phyloP scores from a whole-genome alignment of 2,888 invertebrate species.

The Liposcelis brunnea region DNA sequence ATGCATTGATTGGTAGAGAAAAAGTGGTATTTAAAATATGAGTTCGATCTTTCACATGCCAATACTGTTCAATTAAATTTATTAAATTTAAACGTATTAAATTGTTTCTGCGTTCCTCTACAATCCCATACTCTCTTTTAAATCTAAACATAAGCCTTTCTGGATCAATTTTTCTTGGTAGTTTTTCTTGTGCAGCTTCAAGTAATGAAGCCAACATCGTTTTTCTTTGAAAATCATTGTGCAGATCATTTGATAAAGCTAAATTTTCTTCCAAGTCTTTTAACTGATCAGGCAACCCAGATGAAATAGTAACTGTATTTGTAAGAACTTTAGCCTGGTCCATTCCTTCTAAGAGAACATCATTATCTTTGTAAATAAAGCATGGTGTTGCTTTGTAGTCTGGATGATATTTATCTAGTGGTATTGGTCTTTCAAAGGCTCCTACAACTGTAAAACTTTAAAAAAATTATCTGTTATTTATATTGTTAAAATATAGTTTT shows the following conservation, averaged over 20 bases:
- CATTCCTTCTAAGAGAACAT: constrained; percentile 52
- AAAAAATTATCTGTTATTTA: constrained; percentile 9
- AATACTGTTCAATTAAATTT: background rate
- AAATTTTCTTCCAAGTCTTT: constrained; percentile 27
- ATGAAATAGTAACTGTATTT: constrained; percentile 48
- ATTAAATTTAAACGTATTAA: background rate
- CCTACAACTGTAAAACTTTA: constrained; percentile 28
- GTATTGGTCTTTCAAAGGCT: constrained; percentile 25
- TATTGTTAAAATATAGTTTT: background rate
- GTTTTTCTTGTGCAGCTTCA: constrained; percentile 60
- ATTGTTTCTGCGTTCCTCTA: constrained; percentile 38
- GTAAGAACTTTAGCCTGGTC: constrained; percentile 66
- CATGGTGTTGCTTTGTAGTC: constrained; percentile 45
- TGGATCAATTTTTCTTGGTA: constrained; percentile 55
- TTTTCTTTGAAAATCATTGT: constrained; percentile 22
- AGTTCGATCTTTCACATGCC: background rate
- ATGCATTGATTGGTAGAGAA: constrained; percentile 20
- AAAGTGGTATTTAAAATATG: constrained; percentile 14
- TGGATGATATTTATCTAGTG: constrained; percentile 41
- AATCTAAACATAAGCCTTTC: constrained; percentile 52
- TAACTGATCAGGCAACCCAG: constrained; percentile 41
- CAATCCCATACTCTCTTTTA: constrained; percentile 57
- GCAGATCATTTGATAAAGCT: constrained; percentile 34
- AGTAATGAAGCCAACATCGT: constrained; percentile 47
- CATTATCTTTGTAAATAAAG: constrained; percentile 38